These are phyloP conservation scores for Strigops habroptila DNA, from an alignment of 2,113 vertebrate species.

Conservation along the genomic window DNA sequence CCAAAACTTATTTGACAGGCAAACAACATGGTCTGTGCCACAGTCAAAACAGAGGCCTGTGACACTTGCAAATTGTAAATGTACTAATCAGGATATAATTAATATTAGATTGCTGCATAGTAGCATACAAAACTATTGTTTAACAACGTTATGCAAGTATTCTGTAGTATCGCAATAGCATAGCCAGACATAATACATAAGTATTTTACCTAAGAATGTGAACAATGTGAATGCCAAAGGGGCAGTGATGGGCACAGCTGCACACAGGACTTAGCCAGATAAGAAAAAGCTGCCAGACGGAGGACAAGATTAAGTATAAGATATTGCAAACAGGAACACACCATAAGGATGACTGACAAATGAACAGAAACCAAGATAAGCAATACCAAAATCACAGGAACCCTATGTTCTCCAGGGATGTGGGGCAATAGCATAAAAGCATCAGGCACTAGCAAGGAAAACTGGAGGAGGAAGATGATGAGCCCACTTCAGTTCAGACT, in stretches of 20 bases:
- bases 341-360: neutral
- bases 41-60: neutral
- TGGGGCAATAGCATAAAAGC: neutral
- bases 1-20: neutral
- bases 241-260: neutral
- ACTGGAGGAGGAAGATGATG: neutral
- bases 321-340: neutral
- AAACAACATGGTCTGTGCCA: neutral
- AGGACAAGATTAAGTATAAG: neutral
- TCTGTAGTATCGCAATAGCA: neutral
- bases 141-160: neutral
- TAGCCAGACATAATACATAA: neutral
- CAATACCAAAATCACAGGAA: neutral
- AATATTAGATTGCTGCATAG: neutral
- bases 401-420: neutral
- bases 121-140: neutral
- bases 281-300: neutral
- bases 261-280: neutral
- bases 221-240: neutral
- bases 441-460: neutral
- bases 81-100: neutral
- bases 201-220: neutral
- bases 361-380: neutral
- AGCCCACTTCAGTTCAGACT: neutral
- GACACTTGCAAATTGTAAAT: neutral